Percentiles rank a stretch among this genome's conserved stretches.
phyloP scores from a whole-genome alignment of 2,113 vertebrate species.

The Hippopotamus amphibius region DNA sequence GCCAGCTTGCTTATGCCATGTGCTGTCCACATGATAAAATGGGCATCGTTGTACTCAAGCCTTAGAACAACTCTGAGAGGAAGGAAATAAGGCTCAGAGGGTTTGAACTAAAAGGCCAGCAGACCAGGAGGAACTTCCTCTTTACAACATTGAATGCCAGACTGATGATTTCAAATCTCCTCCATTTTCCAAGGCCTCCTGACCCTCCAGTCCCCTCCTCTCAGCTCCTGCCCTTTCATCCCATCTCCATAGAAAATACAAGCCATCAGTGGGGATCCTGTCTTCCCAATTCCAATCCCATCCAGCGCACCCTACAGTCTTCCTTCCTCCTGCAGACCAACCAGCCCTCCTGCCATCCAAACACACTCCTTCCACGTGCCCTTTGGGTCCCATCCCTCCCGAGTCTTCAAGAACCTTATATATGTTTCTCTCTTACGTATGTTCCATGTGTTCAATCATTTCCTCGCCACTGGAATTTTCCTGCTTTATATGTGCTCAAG shows the following conservation, averaged over 20 bases:
- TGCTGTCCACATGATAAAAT: neutral
- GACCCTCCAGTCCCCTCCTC: neutral
- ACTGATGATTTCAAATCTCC: neutral
- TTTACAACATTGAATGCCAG: neutral
- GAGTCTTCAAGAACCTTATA: neutral
- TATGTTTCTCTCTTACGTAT: accelerated
- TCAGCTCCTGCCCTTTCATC: neutral
- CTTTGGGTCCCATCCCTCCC: accelerated
- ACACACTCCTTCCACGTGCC: neutral
- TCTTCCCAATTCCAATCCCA: neutral
- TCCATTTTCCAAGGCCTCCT: neutral
- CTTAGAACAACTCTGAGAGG: neutral
- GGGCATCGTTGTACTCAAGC: neutral
- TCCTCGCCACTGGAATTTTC: neutral
- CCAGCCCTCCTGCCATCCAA: neutral
- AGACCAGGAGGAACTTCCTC: neutral
- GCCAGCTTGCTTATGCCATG: neutral
- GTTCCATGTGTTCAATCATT: accelerated
- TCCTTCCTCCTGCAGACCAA: neutral
- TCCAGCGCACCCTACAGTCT: accelerated
- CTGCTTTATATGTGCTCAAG: neutral
- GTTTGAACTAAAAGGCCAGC: neutral
- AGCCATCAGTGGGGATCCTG: accelerated
- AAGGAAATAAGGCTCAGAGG: neutral
- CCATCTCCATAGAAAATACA: neutral